Conservation (phyloP, 2,888 invertebrate species). For the Drosophila dives region DNA sequence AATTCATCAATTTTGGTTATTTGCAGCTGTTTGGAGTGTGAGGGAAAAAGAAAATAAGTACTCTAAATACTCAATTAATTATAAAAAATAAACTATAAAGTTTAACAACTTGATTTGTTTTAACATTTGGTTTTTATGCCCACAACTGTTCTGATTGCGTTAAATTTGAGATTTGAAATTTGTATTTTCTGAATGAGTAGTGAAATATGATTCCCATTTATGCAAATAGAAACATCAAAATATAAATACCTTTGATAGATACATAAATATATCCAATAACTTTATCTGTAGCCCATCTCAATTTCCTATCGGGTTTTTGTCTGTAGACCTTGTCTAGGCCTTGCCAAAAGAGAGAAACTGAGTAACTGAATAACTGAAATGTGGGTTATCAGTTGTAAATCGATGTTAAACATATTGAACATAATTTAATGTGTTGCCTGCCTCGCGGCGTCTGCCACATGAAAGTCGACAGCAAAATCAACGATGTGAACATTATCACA, state of each 20-base stretch:
- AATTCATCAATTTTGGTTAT: neutral
- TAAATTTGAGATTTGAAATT: neutral
- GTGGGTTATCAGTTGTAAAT: slow-evolving; percentile 46
- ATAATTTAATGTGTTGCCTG: slow-evolving; percentile 61
- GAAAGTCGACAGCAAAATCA: slow-evolving; percentile 7
- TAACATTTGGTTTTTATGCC: neutral
- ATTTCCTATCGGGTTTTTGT: neutral
- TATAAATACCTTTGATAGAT: neutral
- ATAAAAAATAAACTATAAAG: neutral
- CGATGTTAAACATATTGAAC: slow-evolving; percentile 64
- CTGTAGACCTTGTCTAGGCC: neutral
- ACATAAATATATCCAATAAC: neutral
- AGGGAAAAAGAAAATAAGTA: neutral
- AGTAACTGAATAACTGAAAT: slow-evolving; percentile 6
- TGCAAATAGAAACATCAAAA: neutral
- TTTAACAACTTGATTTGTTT: neutral
- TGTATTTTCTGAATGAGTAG: neutral
- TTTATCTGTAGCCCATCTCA: neutral
- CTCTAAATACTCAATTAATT: neutral
- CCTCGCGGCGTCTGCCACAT: slow-evolving; percentile 24
- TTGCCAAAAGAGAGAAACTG: neutral
- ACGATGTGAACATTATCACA: slow-evolving; percentile 45
- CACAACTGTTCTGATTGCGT: neutral
- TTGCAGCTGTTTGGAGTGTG: neutral
- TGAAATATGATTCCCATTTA: neutral